Evolutionary conservation across 1,140 invertebrate genomes (phyloP).

Genomic region (Mizuhopecten yessoensis): DNA sequence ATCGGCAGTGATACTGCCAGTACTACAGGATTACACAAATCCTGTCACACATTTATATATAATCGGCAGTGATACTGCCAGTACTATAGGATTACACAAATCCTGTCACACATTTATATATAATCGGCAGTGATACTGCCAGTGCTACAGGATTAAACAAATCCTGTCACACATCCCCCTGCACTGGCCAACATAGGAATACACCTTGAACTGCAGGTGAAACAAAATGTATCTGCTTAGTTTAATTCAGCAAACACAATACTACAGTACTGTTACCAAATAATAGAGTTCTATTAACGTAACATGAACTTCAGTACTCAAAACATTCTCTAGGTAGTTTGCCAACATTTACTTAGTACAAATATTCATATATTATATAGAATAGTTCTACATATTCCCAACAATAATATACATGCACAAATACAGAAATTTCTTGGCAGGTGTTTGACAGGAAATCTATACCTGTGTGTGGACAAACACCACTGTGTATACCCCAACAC

Average conservation of each 20-base stretch:
- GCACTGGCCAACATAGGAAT: not conserved
- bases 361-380: not conserved
- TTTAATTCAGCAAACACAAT: not conserved
- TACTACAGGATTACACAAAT: too few species aligned
- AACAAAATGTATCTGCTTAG: slow-evolving; percentile 13
- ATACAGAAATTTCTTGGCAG: slow-evolving; percentile 1
- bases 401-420: too few species aligned
- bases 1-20: too few species aligned
- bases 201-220: slow-evolving; percentile 14
- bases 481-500: not conserved
- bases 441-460: slow-evolving; percentile 16
- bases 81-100: too few species aligned
- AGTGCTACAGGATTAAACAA: not conserved
- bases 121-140: too few species aligned
- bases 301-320: not conserved
- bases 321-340: not conserved
- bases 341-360: not conserved
- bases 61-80: too few species aligned
- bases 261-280: not conserved
- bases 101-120: too few species aligned
- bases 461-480: not conserved
- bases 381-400: too few species aligned
- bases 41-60: too few species aligned
- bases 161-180: not conserved
- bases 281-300: not conserved